Base-by-base conservation (phyloP, 2,797 vertebrate species). In the Sphenodon punctatus region DNA sequence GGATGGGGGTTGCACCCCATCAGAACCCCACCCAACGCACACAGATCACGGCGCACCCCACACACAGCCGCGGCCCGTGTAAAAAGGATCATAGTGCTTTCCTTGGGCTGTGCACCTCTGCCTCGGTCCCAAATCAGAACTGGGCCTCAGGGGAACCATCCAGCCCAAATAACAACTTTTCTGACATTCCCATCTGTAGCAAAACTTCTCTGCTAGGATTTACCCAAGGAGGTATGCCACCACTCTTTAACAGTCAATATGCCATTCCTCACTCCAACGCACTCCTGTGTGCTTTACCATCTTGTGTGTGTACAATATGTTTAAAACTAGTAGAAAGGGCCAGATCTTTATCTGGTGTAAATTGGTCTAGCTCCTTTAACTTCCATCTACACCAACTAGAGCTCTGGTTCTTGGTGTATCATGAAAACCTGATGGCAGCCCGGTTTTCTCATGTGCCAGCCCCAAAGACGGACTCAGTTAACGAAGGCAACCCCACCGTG, bases 161-260 rank as follows among this genome's bases (percentile, higher is more conserved):
- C 38, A 66, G 42, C 27, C 48, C 48, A n/a, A 48, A 27, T 25
- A 49, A n/a, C 49, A 49, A n/a, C 48, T n/a, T 15, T 49, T 25
- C 25, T 53, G 76, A 59, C 41, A 43, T 6, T 23, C 9, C 19
- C 49, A 61, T 48, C 23, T 48, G 46, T 14, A 48, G 49, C 10
- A 43, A 66, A 60, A 63, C 4, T 68, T 56, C 42, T 38, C 27
- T 41, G 48, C 7, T 23, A 49, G 59, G 27, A 2, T 12, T 48
- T 4, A 1, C 42, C 56, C 78, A 49, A 71, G 55, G 56, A 39
- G 46, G 67, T 56, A 51, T 80, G 80, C 23, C 64, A 7, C 51
- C 14, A n/a, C n/a, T n/a, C 39, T 56, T 64, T 30, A 75, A 59
- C 51, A 46, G 73, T 71, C 60, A 84, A 73, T 82, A 84, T 74